Conservation (phyloP, 2,797 vertebrate genomes). For the Phrynocephalus guinanensis region DNA sequence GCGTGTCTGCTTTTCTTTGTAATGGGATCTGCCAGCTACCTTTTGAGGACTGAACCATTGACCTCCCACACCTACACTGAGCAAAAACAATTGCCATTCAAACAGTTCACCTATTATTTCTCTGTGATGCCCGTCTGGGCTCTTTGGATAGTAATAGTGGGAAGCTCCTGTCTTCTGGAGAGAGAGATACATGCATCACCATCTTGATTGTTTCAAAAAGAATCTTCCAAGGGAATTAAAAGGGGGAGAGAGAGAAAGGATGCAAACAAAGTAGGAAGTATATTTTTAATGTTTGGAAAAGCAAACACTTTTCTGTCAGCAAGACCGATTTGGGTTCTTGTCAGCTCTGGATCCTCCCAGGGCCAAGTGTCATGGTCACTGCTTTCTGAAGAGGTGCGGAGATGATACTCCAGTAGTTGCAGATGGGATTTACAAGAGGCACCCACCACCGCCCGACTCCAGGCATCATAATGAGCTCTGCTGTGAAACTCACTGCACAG, state of each 20-base stretch:
- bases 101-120: conserved; percentile 44
- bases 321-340: conserved; percentile 60
- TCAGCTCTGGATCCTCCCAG: conserved; percentile 34
- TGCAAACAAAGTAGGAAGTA: conserved; percentile 4
- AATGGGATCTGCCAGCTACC: conserved; percentile 34
- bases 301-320: conserved; percentile 59
- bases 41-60: conserved; percentile 17
- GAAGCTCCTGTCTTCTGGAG: conserved; percentile 50
- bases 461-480: conserved; percentile 87
- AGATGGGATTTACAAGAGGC: conserved; percentile 70
- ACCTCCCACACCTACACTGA: conserved; percentile 35
- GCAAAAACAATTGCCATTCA: conserved; percentile 36
- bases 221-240: conserved; percentile 18
- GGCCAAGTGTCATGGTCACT: conserved; percentile 19
- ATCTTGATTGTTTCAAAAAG: conserved; percentile 13
- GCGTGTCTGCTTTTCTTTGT: no score
- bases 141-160: conserved; percentile 12
- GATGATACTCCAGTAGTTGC: conserved; percentile 59
- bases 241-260: not conserved
- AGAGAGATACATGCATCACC: conserved; percentile 25
- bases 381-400: conserved; percentile 39
- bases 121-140: conserved; percentile 37
- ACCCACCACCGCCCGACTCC: conserved; percentile 16
- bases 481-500: conserved; percentile 81
- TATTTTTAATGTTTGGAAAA: conserved; percentile 44